Evolutionary conservation across 2,888 invertebrate genomes (phyloP), one percentile per base, ranked within the genome.

Genomic region (Leptopilina drosophilae): DNA sequence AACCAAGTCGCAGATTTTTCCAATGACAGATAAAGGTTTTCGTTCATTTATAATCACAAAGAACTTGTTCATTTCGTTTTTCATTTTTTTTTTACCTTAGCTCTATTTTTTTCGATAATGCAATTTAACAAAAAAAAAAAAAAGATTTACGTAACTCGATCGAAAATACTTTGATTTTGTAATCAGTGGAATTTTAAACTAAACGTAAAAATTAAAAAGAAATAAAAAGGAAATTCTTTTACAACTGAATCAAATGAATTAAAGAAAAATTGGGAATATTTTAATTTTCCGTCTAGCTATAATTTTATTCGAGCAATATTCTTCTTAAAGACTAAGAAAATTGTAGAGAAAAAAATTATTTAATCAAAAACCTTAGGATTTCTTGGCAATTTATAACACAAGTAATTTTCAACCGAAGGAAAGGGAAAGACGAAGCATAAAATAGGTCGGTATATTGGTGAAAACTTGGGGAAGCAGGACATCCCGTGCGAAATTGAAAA

Each of bases 401-500:
- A 6, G 49, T 5, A 26, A 69, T 20, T 69, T 20, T 69, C 20
- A 14, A 14, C 12, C 14, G 26, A 7, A 26, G 26, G 7, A 42
- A 66, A 66, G 42, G 14, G 5, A 46, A 62, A 64, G 75, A 20
- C 12, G 14, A 69, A 69, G 14, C 8, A 62, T 64, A 75, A 79
- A 77, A 64, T 53, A 53, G 64, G n/a, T 59, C 12, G 14, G 8
- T 56, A 67, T 65, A 53, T 14, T 77, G 75, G 42, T 46, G 76
- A 66, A 33, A 78, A 66, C 69, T 73, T 26, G 33, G 26, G 14
- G 64, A 33, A 53, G 26, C 26, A 56, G n/a, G 26, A 56, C 53
- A 69, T 5, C 77, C 64, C 62, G 78, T 77, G 77, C 59, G 49
- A 84, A 86, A 87, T 87, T 88, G 84, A 84, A 86, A 87, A 86